Evolutionary conservation across 1,140 invertebrate genomes (phyloP).

Genomic region (Drosophila persimilis): DNA sequence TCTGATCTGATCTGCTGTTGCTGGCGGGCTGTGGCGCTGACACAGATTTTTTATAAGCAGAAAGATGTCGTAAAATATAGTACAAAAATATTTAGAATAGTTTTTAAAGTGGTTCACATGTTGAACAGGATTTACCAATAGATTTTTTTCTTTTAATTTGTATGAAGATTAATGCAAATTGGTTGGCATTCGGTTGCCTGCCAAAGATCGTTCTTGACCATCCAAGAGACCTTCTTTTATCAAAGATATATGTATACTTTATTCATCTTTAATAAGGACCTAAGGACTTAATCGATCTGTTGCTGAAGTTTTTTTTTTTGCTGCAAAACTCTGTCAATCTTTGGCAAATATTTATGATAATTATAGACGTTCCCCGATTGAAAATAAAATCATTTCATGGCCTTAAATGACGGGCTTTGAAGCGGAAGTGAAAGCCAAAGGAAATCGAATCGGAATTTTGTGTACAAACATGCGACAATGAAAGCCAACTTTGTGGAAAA

Average conservation of each 20-base stretch:
- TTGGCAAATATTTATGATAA: constrained; percentile 73
- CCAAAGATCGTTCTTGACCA: too few relatives aligned
- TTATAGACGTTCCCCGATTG: constrained; percentile 47
- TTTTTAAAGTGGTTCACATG: not conserved
- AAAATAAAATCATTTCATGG: constrained; percentile 68
- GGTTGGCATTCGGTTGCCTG: too few relatives aligned
- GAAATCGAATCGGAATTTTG: constrained; percentile 52
- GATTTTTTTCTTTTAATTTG: too few relatives aligned
- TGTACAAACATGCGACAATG: constrained; percentile 79
- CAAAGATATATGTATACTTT: too few relatives aligned
- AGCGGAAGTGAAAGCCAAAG: not conserved
- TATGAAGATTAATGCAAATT: too few relatives aligned
- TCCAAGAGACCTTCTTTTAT: too few relatives aligned
- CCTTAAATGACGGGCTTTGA: constrained; percentile 33
- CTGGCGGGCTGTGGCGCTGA: constrained; percentile 6
- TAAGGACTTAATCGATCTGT: not conserved
- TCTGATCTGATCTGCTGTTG: constrained; percentile 16
- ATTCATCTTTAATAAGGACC: too few relatives aligned
- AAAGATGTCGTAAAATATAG: constrained; percentile 5
- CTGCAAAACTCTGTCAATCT: constrained; percentile 36
- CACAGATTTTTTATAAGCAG: constrained; percentile 19
- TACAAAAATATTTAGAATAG: not conserved
- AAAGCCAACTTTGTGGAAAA: constrained; percentile 76
- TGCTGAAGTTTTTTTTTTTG: constrained; percentile 1
- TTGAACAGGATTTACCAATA: not conserved